Conservation (phyloP, 2,797 vertebrate species). For the Craterocephalus amniculus region DNA sequence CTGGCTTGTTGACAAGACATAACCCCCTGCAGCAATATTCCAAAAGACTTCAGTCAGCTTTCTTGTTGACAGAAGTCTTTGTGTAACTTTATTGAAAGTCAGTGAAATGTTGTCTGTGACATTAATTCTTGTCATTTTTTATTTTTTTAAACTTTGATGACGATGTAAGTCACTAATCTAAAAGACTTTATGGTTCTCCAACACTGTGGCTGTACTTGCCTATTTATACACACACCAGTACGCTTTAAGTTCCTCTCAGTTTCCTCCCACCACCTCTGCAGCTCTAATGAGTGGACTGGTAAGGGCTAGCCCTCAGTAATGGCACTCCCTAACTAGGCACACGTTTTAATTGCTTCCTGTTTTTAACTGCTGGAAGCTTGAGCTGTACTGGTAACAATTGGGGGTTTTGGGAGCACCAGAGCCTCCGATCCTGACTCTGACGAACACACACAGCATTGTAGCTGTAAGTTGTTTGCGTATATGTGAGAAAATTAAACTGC, state of each 20-base stretch:
- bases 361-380: slow-evolving; percentile 80
- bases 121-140: neutral
- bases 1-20: slow-evolving; percentile 48
- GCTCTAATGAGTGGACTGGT: slow-evolving; percentile 84
- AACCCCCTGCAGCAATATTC: slow-evolving; percentile 37
- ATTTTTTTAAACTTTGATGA: neutral
- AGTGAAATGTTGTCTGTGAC: slow-evolving; percentile 8
- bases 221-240: slow-evolving; percentile 46
- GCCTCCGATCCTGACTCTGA: slow-evolving; percentile 71
- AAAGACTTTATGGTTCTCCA: neutral
- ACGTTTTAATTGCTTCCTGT: slow-evolving; percentile 87
- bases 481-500: slow-evolving; percentile 50
- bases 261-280: slow-evolving; percentile 69
- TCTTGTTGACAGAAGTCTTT: neutral
- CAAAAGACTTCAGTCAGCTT: slow-evolving; percentile 26
- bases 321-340: slow-evolving; percentile 81
- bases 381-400: slow-evolving; percentile 69
- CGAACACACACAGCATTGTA: slow-evolving; percentile 64
- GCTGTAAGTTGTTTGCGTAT: slow-evolving; percentile 56
- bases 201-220: slow-evolving; percentile 21
- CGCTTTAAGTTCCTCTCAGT: slow-evolving; percentile 65
- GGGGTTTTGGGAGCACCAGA: slow-evolving; percentile 56
- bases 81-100: slow-evolving; percentile 25
- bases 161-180: slow-evolving; percentile 1
- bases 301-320: slow-evolving; percentile 79